These are phyloP conservation scores for Clamator glandarius DNA, from an alignment of 2,797 vertebrate genomes.

Conservation along the genomic window DNA sequence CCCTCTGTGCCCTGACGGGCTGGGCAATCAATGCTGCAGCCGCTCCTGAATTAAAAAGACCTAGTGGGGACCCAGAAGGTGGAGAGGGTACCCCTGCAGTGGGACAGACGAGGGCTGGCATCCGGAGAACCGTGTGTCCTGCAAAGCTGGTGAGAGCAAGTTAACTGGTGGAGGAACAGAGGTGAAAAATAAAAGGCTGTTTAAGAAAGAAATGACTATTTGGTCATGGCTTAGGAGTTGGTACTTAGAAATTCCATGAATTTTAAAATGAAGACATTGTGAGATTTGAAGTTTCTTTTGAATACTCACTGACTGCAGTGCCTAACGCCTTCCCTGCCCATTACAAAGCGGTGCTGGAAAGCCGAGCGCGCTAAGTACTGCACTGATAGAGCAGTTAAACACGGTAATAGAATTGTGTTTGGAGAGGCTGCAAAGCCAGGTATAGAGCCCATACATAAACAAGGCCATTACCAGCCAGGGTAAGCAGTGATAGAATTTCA, in stretches of 20 bases:
- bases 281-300: constrained; percentile 54
- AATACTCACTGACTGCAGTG: background rate
- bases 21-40: background rate
- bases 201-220: constrained; percentile 11
- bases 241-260: constrained; percentile 72
- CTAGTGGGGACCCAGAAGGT: accelerated
- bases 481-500: constrained; percentile 58
- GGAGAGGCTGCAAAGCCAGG: constrained; percentile 58
- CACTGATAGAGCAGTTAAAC: constrained; percentile 62
- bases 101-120: background rate
- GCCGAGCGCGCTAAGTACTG: background rate
- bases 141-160: background rate
- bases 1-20: background rate
- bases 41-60: background rate
- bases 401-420: constrained; percentile 54
- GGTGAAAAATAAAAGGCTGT: background rate
- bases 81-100: background rate
- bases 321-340: constrained; percentile 47
- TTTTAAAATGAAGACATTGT: constrained; percentile 64
- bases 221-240: constrained; percentile 44
- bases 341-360: constrained; percentile 45
- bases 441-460: constrained; percentile 61
- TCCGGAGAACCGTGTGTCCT: background rate
- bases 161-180: background rate
- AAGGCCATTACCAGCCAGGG: constrained; percentile 61